Percentiles rank a stretch among this genome's conserved stretches.
Evolutionary conservation across 2,888 invertebrate genomes (phyloP).

Genomic region (Epirrhoe alternata): DNA sequence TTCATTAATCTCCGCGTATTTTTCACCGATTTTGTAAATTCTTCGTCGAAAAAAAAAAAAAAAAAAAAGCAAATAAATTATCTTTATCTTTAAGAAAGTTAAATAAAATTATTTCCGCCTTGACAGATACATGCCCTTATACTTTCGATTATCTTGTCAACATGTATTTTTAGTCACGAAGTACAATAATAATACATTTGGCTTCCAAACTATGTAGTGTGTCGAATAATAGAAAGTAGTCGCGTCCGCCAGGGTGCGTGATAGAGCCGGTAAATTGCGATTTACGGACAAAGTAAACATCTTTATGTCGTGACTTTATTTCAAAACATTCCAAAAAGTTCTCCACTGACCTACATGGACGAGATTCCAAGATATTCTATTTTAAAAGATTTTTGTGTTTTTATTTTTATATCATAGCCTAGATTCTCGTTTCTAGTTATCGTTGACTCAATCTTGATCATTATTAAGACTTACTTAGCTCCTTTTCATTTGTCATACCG

Average conservation of each 20-base stretch:
- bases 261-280: constrained; percentile 24
- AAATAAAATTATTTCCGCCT: background rate
- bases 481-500: background rate
- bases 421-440: constrained; percentile 13
- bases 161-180: background rate
- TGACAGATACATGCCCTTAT: background rate
- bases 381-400: constrained; percentile 27
- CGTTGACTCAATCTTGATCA: constrained; percentile 5
- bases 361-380: constrained; percentile 17
- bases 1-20: no score
- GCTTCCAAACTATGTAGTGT: background rate
- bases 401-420: constrained; percentile 27
- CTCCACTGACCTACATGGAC: constrained; percentile 32
- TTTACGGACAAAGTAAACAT: constrained; percentile 34
- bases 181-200: constrained; percentile 5
- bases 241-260: constrained; percentile 26
- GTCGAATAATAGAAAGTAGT: constrained; percentile 24
- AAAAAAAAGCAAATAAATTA: no score
- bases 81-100: no score
- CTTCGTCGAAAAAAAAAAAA: no score
- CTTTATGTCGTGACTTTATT: constrained; percentile 35
- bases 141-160: background rate
- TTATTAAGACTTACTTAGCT: constrained; percentile 4
- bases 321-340: constrained; percentile 31
- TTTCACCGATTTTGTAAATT: no score